Evolutionary conservation across 2,113 vertebrate genomes (phyloP), one percentile per base, ranked within the genome.

Genomic region (Uria aalge): DNA sequence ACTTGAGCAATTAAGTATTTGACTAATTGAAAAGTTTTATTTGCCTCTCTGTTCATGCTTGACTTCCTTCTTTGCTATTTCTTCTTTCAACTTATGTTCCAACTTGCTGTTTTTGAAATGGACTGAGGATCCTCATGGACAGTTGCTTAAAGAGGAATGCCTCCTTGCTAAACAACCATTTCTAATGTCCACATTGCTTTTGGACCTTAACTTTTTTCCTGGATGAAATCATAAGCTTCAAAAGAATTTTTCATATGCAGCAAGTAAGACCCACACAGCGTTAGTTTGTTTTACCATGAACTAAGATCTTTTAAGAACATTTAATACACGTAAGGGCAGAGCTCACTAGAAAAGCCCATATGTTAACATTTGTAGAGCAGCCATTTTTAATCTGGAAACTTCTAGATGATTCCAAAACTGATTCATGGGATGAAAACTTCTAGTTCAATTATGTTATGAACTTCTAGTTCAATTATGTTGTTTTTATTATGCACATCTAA

Each of bases 21-120:
- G 64, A 91, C 76, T 92, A 88, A 96, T 82, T 92, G 79, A 86
- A 94, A 92, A 90, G 19, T 78, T 76, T 82, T 93, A 55, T 88
- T 92, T 95, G 24, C 34, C 4, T 90, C 26, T 79, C 19, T 89
- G 60, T 83, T 93, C 47, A 88, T 62, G 77, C 77, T 94, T 91
- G 64, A 72, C 40, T 90, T 93, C 50, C 30, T 92, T 85, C 69
- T 73, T 90, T 83, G 48, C 21, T 90, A 2, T 79, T 82, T 23
- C n/a, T 81, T 34, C 19, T 95, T 80, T 78, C 52, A 63, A 43
- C 9, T 87, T 12, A 0, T 76, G 34, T 34, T 84, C 15, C 45
- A 17, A 15, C 17, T 84, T 64, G 57, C 5, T 64, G 19, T 56
- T 43, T 67, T 91, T 91, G 69, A 91, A 86, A 74, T 19, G 8